A percentile compares a stretch with the other conserved stretches of the same genome.
These are phyloP conservation scores for Amphipyra berbera DNA, from an alignment of 2,888 invertebrate genomes.

Conservation along the genomic window DNA sequence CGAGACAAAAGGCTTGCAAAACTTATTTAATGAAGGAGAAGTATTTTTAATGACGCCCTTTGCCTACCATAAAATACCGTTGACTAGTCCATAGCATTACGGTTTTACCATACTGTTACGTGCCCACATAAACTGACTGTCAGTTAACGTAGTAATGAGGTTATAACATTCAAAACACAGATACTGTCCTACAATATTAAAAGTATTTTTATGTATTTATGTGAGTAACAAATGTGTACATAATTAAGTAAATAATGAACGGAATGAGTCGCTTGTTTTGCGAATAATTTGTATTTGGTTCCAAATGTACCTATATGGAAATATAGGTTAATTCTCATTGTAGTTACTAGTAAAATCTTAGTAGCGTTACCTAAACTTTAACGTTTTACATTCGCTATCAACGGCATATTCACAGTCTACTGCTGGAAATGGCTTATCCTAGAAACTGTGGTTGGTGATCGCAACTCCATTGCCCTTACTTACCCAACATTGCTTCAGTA, in stretches of 20 bases:
- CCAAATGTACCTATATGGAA: background rate
- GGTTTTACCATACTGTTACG: background rate
- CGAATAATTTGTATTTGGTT: slow-evolving; percentile 26
- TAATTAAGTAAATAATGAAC: background rate
- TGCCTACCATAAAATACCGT: too few relatives aligned
- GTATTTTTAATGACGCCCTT: too few relatives aligned
- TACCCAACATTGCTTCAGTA: too few relatives aligned
- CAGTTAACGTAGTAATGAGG: background rate
- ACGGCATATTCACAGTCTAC: too few relatives aligned
- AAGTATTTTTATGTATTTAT: background rate
- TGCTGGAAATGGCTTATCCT: too few relatives aligned
- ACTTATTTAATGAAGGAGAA: too few relatives aligned
- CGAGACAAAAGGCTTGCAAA: background rate
- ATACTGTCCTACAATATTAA: too few relatives aligned
- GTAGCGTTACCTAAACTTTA: too few relatives aligned
- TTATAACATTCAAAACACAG: background rate
- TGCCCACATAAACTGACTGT: background rate
- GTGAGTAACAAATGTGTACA: background rate
- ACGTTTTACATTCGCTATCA: too few relatives aligned
- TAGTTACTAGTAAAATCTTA: too few relatives aligned
- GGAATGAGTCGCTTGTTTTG: slow-evolving; percentile 40
- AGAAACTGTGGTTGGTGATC: too few relatives aligned
- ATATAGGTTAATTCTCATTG: background rate
- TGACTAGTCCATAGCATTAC: background rate
- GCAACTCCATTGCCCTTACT: background rate